Base-by-base conservation (phyloP, 2,888 invertebrate genomes). In the Lumbricus terrestris region DNA sequence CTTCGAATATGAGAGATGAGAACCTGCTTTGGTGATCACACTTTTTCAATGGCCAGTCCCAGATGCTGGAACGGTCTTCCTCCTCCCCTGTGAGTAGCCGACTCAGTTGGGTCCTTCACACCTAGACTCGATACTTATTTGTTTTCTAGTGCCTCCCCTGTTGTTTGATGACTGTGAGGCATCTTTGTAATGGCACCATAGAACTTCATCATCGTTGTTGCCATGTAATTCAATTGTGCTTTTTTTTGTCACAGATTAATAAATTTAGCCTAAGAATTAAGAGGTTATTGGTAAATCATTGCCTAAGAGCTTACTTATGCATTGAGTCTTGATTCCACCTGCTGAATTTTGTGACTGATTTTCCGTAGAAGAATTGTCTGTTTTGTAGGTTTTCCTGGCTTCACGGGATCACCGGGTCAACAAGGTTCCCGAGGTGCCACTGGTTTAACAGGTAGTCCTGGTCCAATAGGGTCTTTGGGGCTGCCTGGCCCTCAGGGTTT, bases 401-500 rank as follows among this genome's bases (percentile, higher is more conserved):
- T 85, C 85, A 85, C 85, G 0, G 85, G 85, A 16, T 23, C 69
- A 33, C 33, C 69, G 23, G 90, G 88, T 35, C 88, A 88, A n/a
- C 37, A 85, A 85, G 90, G 90, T 23, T n/a, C n/a, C 37, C 29
- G 37, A 40, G 90, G 90, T 16, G 88, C 88, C 40, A 34, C 88
- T 54, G 90, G 90, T 42, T 37, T 20, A 34, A 29, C 83, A 35
- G 90, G 90, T 40, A 38, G n/a, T 47, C 40, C 82, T 34, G 91
- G 91, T 20, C n/a, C 42, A 47, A 37, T 89, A 13, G 91, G 91
- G 29, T n/a, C 89, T 47, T 20, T 37, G 16, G 91, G 91, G 37
- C 33, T 35, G 29, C 23, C 88, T 82, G 91, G 91, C 23, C 90
- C 42, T 83, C 23, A 29, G n/a, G 91, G 91, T 54, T 69, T 90